A percentile compares a stretch with the other conserved stretches of the same genome.
Evolutionary conservation across 2,113 vertebrate genomes (phyloP).

Genomic region (Lanius ludovicianus): DNA sequence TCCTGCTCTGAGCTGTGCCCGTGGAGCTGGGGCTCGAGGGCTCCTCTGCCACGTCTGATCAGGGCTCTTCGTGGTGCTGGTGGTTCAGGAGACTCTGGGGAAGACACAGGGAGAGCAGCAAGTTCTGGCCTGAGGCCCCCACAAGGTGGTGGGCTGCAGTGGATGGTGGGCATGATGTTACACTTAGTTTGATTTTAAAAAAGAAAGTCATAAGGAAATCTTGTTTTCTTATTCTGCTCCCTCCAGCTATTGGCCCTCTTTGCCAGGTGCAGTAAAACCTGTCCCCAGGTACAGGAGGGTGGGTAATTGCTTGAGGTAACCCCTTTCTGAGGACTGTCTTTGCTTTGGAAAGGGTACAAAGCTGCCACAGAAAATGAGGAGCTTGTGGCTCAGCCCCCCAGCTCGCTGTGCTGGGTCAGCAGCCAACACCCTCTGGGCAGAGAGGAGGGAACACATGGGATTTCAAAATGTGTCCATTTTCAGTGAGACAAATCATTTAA

Average conservation of each 20-base stretch:
- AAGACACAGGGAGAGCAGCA: accelerated
- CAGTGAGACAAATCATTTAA: constrained; percentile 7
- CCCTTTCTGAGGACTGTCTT: neutral
- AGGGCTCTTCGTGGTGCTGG: accelerated
- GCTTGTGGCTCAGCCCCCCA: neutral
- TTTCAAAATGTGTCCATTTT: constrained; percentile 14
- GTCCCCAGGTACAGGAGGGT: neutral
- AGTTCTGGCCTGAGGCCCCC: neutral
- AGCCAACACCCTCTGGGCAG: neutral
- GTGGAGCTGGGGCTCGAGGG: neutral
- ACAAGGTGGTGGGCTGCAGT: accelerated
- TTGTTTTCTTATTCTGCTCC: neutral
- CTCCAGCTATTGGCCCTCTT: neutral
- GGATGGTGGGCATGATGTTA: neutral
- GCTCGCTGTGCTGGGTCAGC: neutral
- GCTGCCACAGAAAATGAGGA: neutral
- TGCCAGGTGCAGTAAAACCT: neutral
- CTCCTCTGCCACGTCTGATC: accelerated
- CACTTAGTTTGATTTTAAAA: neutral
- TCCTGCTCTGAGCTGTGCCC: accelerated
- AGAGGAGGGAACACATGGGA: neutral
- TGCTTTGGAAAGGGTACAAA: neutral
- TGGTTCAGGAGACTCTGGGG: neutral
- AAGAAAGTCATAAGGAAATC: neutral
- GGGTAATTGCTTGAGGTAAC: neutral